phyloP scores from a whole-genome alignment of 2,888 invertebrate genomes.

The Hemicrepidius hirtus region DNA sequence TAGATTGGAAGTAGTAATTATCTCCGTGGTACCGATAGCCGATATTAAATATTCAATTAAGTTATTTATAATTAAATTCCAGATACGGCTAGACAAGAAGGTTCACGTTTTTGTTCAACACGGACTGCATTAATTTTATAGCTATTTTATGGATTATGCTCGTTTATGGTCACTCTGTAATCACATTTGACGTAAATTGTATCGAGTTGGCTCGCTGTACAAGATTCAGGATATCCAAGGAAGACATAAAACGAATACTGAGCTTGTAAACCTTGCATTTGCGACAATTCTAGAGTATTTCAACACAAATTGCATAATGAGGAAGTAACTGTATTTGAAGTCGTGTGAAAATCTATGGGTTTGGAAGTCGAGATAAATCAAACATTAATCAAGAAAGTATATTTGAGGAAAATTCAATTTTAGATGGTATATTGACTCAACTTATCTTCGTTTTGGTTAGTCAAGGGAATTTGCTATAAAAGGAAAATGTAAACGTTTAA shows the following conservation, averaged over 20 bases:
- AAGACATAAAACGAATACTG: conserved; percentile 25
- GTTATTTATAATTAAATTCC: conserved; percentile 50
- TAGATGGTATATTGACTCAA: not conserved
- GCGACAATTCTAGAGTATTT: conserved; percentile 6
- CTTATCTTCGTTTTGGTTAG: too few relatives aligned
- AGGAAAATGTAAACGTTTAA: too few relatives aligned
- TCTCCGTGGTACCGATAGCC: conserved; percentile 36
- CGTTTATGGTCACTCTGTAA: conserved; percentile 42
- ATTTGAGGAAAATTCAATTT: conserved; percentile 1
- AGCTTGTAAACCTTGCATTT: conserved; percentile 23
- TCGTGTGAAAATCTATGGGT: conserved; percentile 19
- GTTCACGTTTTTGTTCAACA: conserved; percentile 48
- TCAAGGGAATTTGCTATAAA: too few relatives aligned
- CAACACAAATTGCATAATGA: conserved; percentile 17
- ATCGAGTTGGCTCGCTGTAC: conserved; percentile 7
- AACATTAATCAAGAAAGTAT: not conserved
- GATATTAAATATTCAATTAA: conserved; percentile 46
- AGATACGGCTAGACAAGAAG: conserved; percentile 41
- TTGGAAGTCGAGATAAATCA: not conserved
- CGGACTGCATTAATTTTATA: conserved; percentile 50
- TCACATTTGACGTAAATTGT: conserved; percentile 36
- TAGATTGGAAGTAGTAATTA: conserved; percentile 34
- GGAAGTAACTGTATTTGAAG: conserved; percentile 21
- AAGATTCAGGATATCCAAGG: conserved; percentile 20
- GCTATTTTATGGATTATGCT: conserved; percentile 44